Evolutionary conservation across 2,113 vertebrate species (phyloP).

Genomic region (Cephalopholis sonnerati): DNA sequence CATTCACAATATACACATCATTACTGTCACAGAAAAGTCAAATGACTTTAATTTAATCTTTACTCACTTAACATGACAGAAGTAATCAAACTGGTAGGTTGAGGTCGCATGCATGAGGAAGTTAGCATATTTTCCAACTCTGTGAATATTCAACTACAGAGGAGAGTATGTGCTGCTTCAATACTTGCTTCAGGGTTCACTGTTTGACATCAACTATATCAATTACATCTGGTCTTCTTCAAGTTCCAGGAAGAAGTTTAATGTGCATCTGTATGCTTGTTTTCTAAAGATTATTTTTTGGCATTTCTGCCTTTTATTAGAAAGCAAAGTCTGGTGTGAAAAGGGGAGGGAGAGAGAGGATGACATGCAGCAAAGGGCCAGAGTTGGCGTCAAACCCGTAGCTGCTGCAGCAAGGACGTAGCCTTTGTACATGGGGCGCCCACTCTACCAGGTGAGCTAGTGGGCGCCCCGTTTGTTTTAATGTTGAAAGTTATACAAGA

Average conservation of each 20-base stretch:
- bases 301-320: no score
- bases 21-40: background rate
- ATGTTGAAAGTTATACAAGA: background rate
- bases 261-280: background rate
- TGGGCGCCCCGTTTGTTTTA: background rate
- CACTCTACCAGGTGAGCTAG: no score
- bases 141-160: background rate
- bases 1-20: background rate
- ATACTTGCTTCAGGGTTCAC: background rate
- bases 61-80: background rate
- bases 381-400: no score
- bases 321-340: no score
- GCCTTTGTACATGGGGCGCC: no score
- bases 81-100: background rate
- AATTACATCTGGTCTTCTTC: background rate
- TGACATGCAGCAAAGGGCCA: no score
- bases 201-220: background rate
- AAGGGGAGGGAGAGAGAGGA: no score
- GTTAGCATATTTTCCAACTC: conserved; percentile 10
- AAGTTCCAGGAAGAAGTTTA: background rate
- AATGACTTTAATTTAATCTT: background rate
- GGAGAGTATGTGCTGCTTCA: background rate
- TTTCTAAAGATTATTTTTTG: no score
- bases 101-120: background rate
- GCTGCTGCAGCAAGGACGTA: no score